Percentiles rank a stretch among this genome's conserved stretches.
Conservation (phyloP, 2,797 vertebrate species). For the Enteromius mattozi region DNA sequence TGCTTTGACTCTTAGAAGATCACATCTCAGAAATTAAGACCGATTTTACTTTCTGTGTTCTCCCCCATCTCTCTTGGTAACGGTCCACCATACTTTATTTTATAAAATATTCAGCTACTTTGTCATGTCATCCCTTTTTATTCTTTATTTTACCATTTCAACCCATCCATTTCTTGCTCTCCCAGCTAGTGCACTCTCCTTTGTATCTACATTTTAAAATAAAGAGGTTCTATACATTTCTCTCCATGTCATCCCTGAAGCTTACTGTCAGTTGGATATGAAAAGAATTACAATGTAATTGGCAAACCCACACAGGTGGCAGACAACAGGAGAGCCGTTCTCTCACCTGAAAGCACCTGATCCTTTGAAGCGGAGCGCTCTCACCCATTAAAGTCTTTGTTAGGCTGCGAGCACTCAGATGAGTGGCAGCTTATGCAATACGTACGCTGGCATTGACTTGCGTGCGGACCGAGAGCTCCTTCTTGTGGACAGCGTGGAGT, state of each 20-base stretch:
- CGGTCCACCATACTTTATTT: not conserved
- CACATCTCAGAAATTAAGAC: not conserved
- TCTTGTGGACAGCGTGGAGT: constrained; percentile 38
- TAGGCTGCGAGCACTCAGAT: constrained; percentile 32
- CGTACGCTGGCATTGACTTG: not conserved
- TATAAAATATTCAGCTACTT: not conserved
- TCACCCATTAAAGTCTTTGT: constrained; percentile 54
- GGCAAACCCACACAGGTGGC: constrained; percentile 4
- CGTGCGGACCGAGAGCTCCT: constrained; percentile 52
- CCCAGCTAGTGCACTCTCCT: not conserved
- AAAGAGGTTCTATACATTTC: constrained; percentile 30
- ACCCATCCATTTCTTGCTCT: not conserved
- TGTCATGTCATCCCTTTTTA: not conserved
- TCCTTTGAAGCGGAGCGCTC: constrained; percentile 49
- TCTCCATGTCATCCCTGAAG: constrained; percentile 7
- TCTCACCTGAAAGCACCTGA: constrained; percentile 28
- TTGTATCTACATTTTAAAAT: constrained; percentile 26
- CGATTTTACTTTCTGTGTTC: not conserved
- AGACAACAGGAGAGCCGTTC: constrained; percentile 10
- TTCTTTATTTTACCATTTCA: not conserved
- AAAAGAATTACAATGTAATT: constrained; percentile 23
- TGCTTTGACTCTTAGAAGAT: not conserved
- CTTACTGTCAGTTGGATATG: constrained; percentile 15
- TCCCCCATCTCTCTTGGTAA: not conserved
- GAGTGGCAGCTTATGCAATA: constrained; percentile 43